Base-by-base conservation (phyloP, 2,797 vertebrate genomes). In the Adelosebastes latens region DNA sequence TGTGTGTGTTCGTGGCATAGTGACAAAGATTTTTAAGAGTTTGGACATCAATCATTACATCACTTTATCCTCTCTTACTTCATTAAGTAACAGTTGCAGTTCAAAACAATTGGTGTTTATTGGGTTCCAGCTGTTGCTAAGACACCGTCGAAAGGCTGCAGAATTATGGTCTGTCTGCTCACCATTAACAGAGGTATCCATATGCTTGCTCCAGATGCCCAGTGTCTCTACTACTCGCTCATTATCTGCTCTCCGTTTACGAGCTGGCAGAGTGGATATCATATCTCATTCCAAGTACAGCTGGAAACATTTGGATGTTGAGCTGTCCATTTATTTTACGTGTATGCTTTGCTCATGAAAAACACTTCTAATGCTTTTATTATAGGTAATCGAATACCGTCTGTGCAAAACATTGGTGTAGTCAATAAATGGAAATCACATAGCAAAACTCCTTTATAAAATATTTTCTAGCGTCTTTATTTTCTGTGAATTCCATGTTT, bases 141-240 rank as follows among this genome's bases (percentile, higher is more conserved):
- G 87, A 83, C 67, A 84, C 83, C 49, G 75, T 85, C 59, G 16
- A 87, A 89, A 78, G 80, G 81, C 80, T 87, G 77, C 72, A 81
- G 72, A 85, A 90, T 84, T 84, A 90, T 89, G 77, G 84, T 83
- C 82, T 85, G 81, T 84, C 85, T 87, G 83, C 75, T 89, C 76
- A 67, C 81, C 77, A 86, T 92, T 88, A 91, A 85, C 77, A 76
- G 71, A 77, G 83, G 74, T 79, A 56, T 79, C 90, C 92, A 91
- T 92, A 92, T 91, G 90, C 73, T 77, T 73, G 76, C 85, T 92
- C 93, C 93, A 93, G 91, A 94, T 92, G 92, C 87, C 87, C 77
- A 61, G 75, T 74, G 83, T 84, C 82, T 83, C 83, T 56, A 68
- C 77, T 63, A 84, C 84, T 67, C 22, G 82, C 86, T 94, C 87